phyloP scores from a whole-genome alignment of 2,888 invertebrate genomes.

The Geophilus truncorum region DNA sequence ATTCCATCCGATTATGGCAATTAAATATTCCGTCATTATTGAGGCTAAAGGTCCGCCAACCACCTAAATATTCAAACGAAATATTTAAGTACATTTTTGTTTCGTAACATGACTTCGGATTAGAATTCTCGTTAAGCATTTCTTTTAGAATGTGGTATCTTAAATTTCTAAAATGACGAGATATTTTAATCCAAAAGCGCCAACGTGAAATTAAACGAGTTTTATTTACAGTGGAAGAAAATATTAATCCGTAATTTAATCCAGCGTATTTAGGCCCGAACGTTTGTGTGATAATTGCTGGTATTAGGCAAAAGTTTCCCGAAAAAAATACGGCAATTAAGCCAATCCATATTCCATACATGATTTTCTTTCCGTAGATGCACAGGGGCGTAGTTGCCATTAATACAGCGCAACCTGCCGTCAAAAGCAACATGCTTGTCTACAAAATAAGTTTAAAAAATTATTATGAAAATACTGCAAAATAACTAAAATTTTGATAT shows the following conservation, averaged over 20 bases:
- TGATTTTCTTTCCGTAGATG: constrained; percentile 40
- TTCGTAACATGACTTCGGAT: too few species aligned
- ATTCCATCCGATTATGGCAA: too few species aligned
- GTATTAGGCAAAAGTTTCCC: constrained; percentile 47
- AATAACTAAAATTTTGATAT: not conserved
- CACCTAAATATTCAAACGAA: too few species aligned
- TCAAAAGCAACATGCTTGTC: constrained; percentile 41
- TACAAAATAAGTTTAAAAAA: constrained; percentile 31
- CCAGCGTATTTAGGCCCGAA: constrained; percentile 47
- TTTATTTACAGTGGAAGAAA: constrained; percentile 45
- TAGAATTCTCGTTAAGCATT: too few species aligned
- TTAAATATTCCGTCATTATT: too few species aligned
- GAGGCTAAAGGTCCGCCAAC: too few species aligned
- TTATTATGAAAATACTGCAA: too few species aligned
- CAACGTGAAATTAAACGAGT: constrained; percentile 13
- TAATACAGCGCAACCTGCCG: constrained; percentile 35
- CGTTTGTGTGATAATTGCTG: constrained; percentile 45
- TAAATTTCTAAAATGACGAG: too few species aligned
- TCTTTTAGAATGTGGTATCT: too few species aligned
- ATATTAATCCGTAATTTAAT: constrained; percentile 46
- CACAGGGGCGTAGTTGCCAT: constrained; percentile 42
- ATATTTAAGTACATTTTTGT: too few species aligned
- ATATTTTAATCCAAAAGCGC: too few species aligned
- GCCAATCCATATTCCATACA: constrained; percentile 46
- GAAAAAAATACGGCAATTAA: constrained; percentile 46